phyloP scores from a whole-genome alignment of 2,888 invertebrate species.

The Rapana venosa region DNA sequence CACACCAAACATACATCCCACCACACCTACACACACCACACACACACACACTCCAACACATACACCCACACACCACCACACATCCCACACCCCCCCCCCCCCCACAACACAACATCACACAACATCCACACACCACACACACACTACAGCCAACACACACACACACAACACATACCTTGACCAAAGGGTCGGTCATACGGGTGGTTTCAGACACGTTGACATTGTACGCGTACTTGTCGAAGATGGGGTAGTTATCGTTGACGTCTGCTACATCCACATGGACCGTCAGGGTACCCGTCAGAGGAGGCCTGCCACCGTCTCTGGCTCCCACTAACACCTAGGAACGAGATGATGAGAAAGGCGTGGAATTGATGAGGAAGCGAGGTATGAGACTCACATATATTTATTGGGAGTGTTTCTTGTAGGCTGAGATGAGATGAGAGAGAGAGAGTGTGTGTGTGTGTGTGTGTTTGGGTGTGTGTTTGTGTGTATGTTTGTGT shows the following conservation, averaged over 20 bases:
- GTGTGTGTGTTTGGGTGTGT: too few species aligned
- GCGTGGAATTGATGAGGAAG: not conserved
- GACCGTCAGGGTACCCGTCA: constrained; percentile 71
- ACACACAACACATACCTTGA: constrained; percentile 16
- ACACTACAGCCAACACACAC: not conserved
- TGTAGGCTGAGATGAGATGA: too few species aligned
- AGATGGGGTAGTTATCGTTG: constrained; percentile 91
- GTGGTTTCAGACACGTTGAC: constrained; percentile 91
- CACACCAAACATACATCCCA: too few species aligned
- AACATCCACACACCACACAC: not conserved
- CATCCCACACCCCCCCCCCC: not conserved
- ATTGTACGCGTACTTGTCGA: constrained; percentile 92
- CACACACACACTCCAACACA: constrained; percentile 10
- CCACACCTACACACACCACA: too few species aligned
- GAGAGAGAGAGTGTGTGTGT: too few species aligned
- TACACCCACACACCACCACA: not conserved
- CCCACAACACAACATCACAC: not conserved
- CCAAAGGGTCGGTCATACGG: constrained; percentile 83
- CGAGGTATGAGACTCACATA: not conserved
- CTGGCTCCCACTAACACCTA: constrained; percentile 82
- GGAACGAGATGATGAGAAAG: not conserved
- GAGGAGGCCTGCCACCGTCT: constrained; percentile 60
- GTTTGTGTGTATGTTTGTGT: too few species aligned
- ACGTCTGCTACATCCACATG: constrained; percentile 72
- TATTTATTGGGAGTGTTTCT: too few species aligned